Percentiles rank a stretch among this genome's conserved stretches.
Conservation (phyloP, 2,888 invertebrate species). For the Branchinecta sandiegonensis region DNA sequence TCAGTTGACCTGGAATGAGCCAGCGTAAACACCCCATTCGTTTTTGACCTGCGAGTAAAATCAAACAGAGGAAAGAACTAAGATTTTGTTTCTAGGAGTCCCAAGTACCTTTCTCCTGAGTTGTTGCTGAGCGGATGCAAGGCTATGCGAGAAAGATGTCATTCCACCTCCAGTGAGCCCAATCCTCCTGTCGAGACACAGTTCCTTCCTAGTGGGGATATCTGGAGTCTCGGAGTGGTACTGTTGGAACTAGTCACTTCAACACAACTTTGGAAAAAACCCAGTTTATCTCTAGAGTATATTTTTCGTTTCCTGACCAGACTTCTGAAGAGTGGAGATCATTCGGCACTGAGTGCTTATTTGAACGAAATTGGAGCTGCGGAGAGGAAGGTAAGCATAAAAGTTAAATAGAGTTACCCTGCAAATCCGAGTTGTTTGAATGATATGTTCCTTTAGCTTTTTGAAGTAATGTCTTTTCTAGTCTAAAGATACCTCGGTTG, state of each 20-base stretch:
- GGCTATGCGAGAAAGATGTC: conserved; percentile 35
- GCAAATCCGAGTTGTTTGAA: no score
- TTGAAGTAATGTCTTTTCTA: no score
- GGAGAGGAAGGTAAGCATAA: conserved; percentile 5
- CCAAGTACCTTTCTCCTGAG: conserved; percentile 68
- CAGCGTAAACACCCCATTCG: no score
- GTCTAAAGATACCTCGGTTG: no score
- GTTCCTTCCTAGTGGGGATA: conserved; percentile 59
- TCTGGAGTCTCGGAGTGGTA: conserved; percentile 89
- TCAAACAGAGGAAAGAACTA: no score
- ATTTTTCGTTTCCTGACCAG: conserved; percentile 59
- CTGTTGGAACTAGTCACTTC: conserved; percentile 61
- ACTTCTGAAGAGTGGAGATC: conserved; percentile 42
- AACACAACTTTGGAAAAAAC: conserved; percentile 51
- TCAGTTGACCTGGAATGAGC: no score
- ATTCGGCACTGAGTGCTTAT: conserved; percentile 54
- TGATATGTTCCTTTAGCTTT: no score
- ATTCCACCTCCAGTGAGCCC: not conserved
- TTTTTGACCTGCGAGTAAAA: no score
- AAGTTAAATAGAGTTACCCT: no score
- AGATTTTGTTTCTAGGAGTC: conserved; percentile 40
- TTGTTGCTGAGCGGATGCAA: conserved; percentile 46
- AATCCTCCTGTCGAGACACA: conserved; percentile 24
- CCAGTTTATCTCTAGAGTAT: conserved; percentile 50
- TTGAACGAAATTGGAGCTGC: conserved; percentile 40